Conservation (phyloP, 2,888 invertebrate genomes). For the Mermis nigrescens region DNA sequence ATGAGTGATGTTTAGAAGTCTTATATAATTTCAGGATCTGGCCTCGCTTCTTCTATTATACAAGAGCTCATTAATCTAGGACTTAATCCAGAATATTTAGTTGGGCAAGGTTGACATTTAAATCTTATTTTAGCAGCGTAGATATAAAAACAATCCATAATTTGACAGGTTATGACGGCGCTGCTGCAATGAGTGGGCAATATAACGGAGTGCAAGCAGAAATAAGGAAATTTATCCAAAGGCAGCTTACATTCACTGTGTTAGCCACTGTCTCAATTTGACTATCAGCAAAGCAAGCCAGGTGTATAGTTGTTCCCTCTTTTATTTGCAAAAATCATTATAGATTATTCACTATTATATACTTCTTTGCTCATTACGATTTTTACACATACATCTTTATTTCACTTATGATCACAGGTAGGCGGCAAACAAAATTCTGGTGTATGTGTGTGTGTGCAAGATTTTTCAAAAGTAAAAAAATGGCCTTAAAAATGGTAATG, state of each 20-base stretch:
- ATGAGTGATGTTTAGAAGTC: too few species aligned
- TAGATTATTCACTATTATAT: too few species aligned
- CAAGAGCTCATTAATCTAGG: slow-evolving; percentile 11
- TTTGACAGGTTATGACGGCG: slow-evolving; percentile 21
- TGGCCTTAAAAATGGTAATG: too few species aligned
- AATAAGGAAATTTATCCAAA: slow-evolving; percentile 14
- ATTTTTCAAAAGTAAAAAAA: too few species aligned
- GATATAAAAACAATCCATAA: not conserved
- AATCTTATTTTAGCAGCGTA: not conserved
- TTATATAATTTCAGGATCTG: too few species aligned
- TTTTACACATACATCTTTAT: too few species aligned
- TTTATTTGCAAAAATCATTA: too few species aligned
- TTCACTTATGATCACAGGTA: too few species aligned
- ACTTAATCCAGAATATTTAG: not conserved
- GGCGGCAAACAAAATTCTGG: too few species aligned
- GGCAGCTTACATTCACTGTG: slow-evolving; percentile 17
- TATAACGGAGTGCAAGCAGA: slow-evolving; percentile 22
- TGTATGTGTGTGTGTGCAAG: too few species aligned
- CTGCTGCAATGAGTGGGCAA: slow-evolving; percentile 20
- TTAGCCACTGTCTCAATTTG: slow-evolving; percentile 17
- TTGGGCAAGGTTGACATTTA: slow-evolving; percentile 6
- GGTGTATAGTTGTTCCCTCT: too few species aligned
- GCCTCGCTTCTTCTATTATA: slow-evolving; percentile 13
- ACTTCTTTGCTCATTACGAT: too few species aligned
- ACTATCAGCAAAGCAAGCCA: slow-evolving; percentile 13